Percentiles rank a stretch among this genome's conserved stretches.
These are phyloP conservation scores for Morone chrysops DNA, from an alignment of 2,113 vertebrate species.

Conservation along the genomic window DNA sequence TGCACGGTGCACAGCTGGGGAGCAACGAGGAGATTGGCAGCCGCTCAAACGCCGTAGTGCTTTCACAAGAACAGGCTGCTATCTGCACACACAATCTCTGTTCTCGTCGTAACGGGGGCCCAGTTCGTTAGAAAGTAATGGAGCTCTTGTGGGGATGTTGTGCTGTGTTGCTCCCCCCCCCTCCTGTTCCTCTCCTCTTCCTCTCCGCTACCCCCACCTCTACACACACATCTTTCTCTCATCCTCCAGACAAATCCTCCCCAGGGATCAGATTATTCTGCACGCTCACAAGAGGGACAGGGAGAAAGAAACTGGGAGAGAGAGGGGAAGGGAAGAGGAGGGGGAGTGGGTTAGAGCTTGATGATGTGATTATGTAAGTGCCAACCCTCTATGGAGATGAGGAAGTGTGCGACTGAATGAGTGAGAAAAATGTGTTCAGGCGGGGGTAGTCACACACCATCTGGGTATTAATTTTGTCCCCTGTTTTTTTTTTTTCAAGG, in stretches of 20 bases:
- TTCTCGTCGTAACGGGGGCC: slow-evolving; percentile 11
- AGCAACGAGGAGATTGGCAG: slow-evolving; percentile 42
- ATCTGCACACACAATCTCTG: slow-evolving; percentile 62
- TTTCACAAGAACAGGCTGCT: slow-evolving; percentile 54
- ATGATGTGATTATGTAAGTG: slow-evolving; percentile 83
- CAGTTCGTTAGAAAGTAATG: too few species aligned
- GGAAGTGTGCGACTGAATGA: slow-evolving; percentile 69
- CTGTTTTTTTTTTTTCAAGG: slow-evolving; percentile 1
- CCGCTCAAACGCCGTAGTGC: slow-evolving; percentile 28
- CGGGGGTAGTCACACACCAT: slow-evolving; percentile 47
- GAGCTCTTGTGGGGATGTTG: slow-evolving; percentile 45
- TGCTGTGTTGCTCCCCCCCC: slow-evolving; percentile 19
- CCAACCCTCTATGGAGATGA: slow-evolving; percentile 74
- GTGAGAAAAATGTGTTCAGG: slow-evolving; percentile 59
- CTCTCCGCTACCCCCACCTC: background rate
- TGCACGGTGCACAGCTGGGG: slow-evolving; percentile 53
- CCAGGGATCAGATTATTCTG: slow-evolving; percentile 80
- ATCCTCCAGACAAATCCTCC: slow-evolving; percentile 77
- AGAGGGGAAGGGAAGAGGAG: background rate
- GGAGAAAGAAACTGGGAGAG: slow-evolving; percentile 13
- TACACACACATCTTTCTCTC: slow-evolving; percentile 58
- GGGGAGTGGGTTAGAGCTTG: slow-evolving; percentile 40
- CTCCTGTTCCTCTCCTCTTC: background rate
- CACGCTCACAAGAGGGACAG: slow-evolving; percentile 69
- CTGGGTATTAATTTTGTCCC: slow-evolving; percentile 50